Conservation (phyloP, 2,113 vertebrate genomes). For the Vulpes vulpes region DNA sequence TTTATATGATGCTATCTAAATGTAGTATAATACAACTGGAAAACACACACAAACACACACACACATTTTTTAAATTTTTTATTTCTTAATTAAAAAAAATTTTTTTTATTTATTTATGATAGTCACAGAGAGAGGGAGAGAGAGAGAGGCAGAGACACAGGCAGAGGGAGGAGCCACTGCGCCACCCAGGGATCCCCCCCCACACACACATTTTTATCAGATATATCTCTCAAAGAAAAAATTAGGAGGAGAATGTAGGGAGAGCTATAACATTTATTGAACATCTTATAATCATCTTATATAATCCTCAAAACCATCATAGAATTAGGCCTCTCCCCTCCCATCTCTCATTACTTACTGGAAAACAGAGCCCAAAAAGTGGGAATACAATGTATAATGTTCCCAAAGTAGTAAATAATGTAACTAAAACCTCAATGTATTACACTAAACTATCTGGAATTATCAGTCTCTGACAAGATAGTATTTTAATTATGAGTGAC, state of each 20-base stretch:
- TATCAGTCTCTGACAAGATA: not conserved
- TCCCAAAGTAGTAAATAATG: not conserved
- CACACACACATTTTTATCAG: not conserved
- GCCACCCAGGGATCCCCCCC: too few relatives aligned
- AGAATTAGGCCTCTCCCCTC: not conserved
- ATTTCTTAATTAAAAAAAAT: too few relatives aligned
- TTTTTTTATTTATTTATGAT: too few relatives aligned
- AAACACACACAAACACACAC: not conserved
- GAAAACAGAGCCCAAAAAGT: not conserved
- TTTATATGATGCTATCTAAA: not conserved
- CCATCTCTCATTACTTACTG: not conserved
- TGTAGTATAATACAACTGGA: not conserved
- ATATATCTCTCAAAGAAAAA: not conserved
- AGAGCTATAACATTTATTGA: not conserved
- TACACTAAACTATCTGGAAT: not conserved
- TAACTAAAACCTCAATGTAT: not conserved
- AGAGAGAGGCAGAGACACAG: too few relatives aligned
- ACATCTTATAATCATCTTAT: not conserved
- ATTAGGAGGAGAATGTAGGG: not conserved
- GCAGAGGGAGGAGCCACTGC: too few relatives aligned
- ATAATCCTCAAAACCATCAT: not conserved
- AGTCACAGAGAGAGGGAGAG: too few relatives aligned
- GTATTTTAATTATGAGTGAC: not conserved
- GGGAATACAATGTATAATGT: not conserved
- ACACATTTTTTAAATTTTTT: not conserved